Evolutionary conservation across 1,140 invertebrate species (phyloP).

Genomic region (Ylistrum balloti): DNA sequence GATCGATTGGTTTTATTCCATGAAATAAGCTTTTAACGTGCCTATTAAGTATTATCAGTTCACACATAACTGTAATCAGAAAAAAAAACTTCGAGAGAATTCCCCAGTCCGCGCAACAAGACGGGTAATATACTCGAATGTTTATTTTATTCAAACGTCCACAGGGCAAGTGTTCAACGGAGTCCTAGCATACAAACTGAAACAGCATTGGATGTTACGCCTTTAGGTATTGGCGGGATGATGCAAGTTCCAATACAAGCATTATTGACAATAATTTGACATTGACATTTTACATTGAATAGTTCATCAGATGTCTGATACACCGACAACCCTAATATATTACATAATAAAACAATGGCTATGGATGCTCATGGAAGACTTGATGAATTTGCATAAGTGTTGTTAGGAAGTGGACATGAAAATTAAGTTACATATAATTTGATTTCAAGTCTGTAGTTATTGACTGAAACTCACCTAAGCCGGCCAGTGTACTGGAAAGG

Average conservation of each 20-base stretch:
- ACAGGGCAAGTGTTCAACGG: background rate
- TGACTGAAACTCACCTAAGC: too few species aligned
- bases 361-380: too few species aligned
- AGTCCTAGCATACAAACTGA: background rate
- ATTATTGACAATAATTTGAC: background rate
- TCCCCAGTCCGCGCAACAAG: background rate
- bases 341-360: too few species aligned
- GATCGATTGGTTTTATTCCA: background rate
- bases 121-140: background rate
- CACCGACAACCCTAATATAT: too few species aligned
- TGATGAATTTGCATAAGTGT: too few species aligned
- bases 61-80: background rate
- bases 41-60: background rate
- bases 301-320: background rate
- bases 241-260: background rate
- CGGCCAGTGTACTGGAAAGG: too few species aligned
- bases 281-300: background rate
- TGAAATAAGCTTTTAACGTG: conserved; percentile 17
- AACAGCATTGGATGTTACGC: background rate
- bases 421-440: background rate
- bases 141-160: conserved; percentile 5
- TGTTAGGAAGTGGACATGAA: too few species aligned
- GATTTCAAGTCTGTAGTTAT: too few species aligned
- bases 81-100: background rate
- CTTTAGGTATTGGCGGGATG: background rate